Conservation (phyloP, 2,797 vertebrate genomes). For the Cuculus canorus region DNA sequence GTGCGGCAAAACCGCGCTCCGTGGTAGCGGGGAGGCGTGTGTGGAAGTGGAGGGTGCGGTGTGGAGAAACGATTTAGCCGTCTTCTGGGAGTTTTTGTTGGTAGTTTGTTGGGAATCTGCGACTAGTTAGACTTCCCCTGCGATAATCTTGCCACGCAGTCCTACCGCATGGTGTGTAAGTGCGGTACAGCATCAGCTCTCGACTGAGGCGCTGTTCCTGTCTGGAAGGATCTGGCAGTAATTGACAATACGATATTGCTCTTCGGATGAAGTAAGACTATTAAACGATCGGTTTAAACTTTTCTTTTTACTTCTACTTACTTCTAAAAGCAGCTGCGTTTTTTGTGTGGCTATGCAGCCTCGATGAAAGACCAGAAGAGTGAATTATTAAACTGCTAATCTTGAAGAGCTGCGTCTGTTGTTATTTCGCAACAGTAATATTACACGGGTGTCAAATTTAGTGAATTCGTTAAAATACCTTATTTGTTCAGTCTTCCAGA, state of each 20-base stretch:
- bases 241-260: neutral
- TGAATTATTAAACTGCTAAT: neutral
- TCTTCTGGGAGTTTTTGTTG: neutral
- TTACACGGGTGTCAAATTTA: neutral
- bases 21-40: fast-evolving
- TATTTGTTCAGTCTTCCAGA: neutral
- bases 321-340: neutral
- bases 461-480: neutral
- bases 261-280: neutral
- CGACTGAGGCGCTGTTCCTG: fast-evolving
- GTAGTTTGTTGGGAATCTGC: neutral
- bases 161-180: fast-evolving
- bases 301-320: neutral
- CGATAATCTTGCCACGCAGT: neutral
- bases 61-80: neutral
- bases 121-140: neutral
- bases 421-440: neutral
- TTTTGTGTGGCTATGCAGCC: neutral
- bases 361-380: neutral
- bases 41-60: neutral
- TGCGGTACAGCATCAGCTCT: neutral
- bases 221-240: neutral
- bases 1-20: neutral
- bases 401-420: neutral
- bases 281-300: neutral